Percentiles rank a stretch among this genome's conserved stretches.
Evolutionary conservation across 2,797 vertebrate species (phyloP).

Genomic region (Sebastes itinus): DNA sequence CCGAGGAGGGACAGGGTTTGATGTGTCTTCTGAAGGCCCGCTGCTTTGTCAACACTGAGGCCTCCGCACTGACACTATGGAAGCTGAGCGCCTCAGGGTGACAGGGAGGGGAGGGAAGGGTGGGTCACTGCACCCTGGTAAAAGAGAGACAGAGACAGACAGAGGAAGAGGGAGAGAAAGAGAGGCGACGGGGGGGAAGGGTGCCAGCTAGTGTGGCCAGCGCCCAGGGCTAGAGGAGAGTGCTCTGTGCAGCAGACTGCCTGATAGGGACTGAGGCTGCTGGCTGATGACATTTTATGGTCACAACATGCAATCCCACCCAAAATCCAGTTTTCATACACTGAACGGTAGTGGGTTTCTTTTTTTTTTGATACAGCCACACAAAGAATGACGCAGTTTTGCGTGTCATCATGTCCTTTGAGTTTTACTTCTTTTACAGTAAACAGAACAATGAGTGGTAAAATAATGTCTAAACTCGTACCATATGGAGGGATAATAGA

Average conservation of each 20-base stretch:
- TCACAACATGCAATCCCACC: constrained; percentile 82
- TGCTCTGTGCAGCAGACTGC: constrained; percentile 77
- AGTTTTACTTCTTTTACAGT: constrained; percentile 47
- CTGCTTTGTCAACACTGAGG: constrained; percentile 82
- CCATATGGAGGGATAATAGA: constrained; percentile 16
- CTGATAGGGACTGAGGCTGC: constrained; percentile 78
- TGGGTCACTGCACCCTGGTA: constrained; percentile 69
- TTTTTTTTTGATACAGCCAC: constrained; percentile 45
- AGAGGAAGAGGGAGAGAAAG: constrained; percentile 22
- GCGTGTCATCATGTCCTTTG: constrained; percentile 50
- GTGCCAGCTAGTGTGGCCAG: constrained; percentile 74
- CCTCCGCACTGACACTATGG: constrained; percentile 75
- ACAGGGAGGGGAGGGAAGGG: constrained; percentile 56
- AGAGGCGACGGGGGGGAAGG: constrained; percentile 50
- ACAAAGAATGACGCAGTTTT: constrained; percentile 55
- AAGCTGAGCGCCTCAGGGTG: constrained; percentile 63
- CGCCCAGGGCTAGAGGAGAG: constrained; percentile 72
- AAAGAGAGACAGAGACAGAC: constrained; percentile 59
- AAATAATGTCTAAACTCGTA: constrained; percentile 27
- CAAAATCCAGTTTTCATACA: constrained; percentile 70
- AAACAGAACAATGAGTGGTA: constrained; percentile 36
- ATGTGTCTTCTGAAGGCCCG: constrained; percentile 82
- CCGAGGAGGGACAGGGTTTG: constrained; percentile 71
- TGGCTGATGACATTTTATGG: constrained; percentile 86
- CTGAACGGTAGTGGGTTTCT: constrained; percentile 24